Evolutionary conservation across 2,888 invertebrate genomes (phyloP).

Genomic region (Tridacna crocea): DNA sequence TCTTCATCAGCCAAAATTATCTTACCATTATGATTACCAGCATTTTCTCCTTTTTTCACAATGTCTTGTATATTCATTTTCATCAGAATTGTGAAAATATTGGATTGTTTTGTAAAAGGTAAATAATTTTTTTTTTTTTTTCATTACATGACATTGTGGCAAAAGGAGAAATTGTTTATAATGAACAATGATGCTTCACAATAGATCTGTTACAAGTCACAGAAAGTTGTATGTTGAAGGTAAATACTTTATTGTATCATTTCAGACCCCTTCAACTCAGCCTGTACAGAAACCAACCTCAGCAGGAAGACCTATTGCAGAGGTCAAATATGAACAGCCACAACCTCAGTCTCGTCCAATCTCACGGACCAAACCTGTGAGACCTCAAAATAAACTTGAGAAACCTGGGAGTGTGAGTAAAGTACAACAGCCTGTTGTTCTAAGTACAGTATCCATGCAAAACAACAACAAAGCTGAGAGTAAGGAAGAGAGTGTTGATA

Average conservation of each 20-base stretch:
- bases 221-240: too few relatives aligned
- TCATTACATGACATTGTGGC: too few relatives aligned
- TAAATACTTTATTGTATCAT: too few relatives aligned
- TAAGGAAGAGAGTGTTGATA: conserved; percentile 21
- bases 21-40: background rate
- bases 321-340: conserved; percentile 45
- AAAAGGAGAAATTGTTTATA: too few relatives aligned
- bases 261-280: background rate
- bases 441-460: conserved; percentile 61
- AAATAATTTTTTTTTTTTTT: too few relatives aligned
- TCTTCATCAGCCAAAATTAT: too few relatives aligned
- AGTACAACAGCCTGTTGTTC: conserved; percentile 31
- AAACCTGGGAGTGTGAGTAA: conserved; percentile 20
- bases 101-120: too few relatives aligned
- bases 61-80: background rate
- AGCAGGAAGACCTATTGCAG: conserved; percentile 44
- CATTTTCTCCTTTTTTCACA: background rate
- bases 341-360: conserved; percentile 33
- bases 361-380: conserved; percentile 35
- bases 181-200: too few relatives aligned
- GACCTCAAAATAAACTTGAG: conserved; percentile 24
- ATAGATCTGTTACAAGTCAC: too few relatives aligned
- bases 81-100: too few relatives aligned
- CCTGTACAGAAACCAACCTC: background rate
- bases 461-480: conserved; percentile 37